These are phyloP conservation scores for Hepsetus odoe DNA, from an alignment of 2,113 vertebrate species.

Conservation along the genomic window DNA sequence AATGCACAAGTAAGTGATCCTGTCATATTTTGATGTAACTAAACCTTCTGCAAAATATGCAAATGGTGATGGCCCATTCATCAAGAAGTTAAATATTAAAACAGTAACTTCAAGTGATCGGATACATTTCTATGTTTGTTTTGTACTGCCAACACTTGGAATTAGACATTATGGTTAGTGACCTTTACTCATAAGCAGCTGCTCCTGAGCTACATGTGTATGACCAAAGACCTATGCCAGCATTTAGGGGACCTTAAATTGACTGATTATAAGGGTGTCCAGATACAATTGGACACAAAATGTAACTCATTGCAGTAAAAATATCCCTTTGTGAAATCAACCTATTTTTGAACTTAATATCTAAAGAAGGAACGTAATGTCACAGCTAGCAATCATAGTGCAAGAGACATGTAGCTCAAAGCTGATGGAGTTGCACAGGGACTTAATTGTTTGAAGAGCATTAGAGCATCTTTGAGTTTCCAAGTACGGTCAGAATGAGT, in stretches of 20 bases:
- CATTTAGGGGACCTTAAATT: not conserved
- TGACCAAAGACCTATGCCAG: not conserved
- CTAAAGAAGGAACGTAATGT: not conserved
- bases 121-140: too few relatives aligned
- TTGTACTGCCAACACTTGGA: too few relatives aligned
- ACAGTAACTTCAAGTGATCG: too few relatives aligned
- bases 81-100: too few relatives aligned
- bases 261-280: not conserved
- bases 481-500: not conserved
- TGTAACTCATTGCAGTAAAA: not conserved
- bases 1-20: conserved; percentile 33
- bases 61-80: too few relatives aligned
- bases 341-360: not conserved
- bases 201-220: not conserved
- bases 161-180: too few relatives aligned
- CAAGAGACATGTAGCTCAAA: conserved; percentile 23
- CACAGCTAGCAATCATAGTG: not conserved
- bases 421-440: not conserved
- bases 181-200: too few relatives aligned
- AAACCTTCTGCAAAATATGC: not conserved
- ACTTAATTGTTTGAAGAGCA: conserved; percentile 45
- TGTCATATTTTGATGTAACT: not conserved
- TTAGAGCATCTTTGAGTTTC: conserved; percentile 22
- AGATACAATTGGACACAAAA: not conserved
- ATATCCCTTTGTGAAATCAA: not conserved